Evolutionary conservation across 2,113 vertebrate genomes (phyloP).

Genomic region (Aphyosemion australe): DNA sequence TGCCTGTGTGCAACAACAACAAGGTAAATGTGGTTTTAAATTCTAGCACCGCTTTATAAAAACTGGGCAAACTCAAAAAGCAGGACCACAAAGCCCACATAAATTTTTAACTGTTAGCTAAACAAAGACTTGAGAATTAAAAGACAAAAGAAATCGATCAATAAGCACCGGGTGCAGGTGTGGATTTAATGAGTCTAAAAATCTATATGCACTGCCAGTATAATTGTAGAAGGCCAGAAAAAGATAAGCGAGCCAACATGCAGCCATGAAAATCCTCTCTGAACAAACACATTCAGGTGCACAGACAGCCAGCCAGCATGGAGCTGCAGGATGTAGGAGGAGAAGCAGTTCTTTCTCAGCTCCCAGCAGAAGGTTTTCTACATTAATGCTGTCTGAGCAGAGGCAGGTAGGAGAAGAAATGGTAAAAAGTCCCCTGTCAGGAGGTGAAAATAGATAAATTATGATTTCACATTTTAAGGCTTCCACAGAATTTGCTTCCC

Average conservation of each 20-base stretch:
- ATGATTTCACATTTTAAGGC: slow-evolving; percentile 48
- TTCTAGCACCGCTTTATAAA: background rate
- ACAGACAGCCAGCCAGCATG: slow-evolving; percentile 6
- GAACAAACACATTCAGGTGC: slow-evolving; percentile 29
- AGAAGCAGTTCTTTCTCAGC: slow-evolving; percentile 12
- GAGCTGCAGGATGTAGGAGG: slow-evolving; percentile 21
- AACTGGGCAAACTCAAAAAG: background rate
- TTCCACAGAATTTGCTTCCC: slow-evolving; percentile 53
- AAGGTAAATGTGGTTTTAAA: too few relatives aligned
- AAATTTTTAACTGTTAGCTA: background rate
- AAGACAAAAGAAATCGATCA: background rate
- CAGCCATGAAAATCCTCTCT: slow-evolving; percentile 2
- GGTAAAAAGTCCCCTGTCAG: slow-evolving; percentile 40
- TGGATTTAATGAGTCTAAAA: slow-evolving; percentile 2
- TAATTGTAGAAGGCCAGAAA: slow-evolving; percentile 12
- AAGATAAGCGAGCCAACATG: slow-evolving; percentile 17
- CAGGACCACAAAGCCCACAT: background rate
- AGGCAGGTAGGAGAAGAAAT: slow-evolving; percentile 29
- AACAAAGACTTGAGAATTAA: background rate
- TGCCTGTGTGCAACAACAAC: too few relatives aligned
- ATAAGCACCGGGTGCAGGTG: slow-evolving; percentile 9
- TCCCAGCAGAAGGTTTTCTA: slow-evolving; percentile 25
- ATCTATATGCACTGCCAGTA: slow-evolving; percentile 23
- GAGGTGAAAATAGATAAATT: slow-evolving; percentile 54
- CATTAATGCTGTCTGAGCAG: slow-evolving; percentile 37